Conservation (phyloP, 2,113 vertebrate genomes). For the Cyphotilapia sp. region DNA sequence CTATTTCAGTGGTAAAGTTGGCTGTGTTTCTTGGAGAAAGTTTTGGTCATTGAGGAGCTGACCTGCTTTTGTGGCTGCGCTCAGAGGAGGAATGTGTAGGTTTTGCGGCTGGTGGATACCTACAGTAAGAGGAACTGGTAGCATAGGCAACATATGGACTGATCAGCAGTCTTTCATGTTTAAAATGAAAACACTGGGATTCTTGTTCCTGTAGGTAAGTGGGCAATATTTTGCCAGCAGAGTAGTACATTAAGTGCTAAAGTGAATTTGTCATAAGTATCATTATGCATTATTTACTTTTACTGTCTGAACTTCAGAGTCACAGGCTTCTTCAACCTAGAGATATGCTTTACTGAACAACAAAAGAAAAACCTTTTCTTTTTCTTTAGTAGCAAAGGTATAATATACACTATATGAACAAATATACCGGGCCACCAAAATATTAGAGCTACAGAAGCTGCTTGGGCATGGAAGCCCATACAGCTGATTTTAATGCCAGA, state of each 20-base stretch:
- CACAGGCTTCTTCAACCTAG: neutral
- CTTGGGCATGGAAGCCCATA: neutral
- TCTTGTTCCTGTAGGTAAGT: neutral
- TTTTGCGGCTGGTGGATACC: constrained; percentile 46
- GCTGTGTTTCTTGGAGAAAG: constrained; percentile 56
- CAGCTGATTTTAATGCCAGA: neutral
- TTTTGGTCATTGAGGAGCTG: constrained; percentile 52
- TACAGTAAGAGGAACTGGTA: constrained; percentile 25
- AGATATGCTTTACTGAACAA: neutral
- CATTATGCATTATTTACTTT: neutral
- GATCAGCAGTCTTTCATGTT: constrained; percentile 21
- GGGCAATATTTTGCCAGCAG: neutral
- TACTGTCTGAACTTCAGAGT: neutral
- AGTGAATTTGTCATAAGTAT: neutral
- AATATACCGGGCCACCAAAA: neutral
- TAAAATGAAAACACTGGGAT: constrained; percentile 14
- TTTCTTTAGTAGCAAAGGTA: neutral
- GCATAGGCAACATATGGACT: constrained; percentile 20
- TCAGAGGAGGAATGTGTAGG: constrained; percentile 45
- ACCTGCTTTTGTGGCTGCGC: constrained; percentile 45
- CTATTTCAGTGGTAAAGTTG: constrained; percentile 65
- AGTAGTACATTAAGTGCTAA: neutral
- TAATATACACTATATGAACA: neutral
- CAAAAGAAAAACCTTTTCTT: neutral
- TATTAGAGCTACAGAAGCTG: neutral